Evolutionary conservation across 2,888 invertebrate species (phyloP).

Genomic region (Nomada goodeniana): DNA sequence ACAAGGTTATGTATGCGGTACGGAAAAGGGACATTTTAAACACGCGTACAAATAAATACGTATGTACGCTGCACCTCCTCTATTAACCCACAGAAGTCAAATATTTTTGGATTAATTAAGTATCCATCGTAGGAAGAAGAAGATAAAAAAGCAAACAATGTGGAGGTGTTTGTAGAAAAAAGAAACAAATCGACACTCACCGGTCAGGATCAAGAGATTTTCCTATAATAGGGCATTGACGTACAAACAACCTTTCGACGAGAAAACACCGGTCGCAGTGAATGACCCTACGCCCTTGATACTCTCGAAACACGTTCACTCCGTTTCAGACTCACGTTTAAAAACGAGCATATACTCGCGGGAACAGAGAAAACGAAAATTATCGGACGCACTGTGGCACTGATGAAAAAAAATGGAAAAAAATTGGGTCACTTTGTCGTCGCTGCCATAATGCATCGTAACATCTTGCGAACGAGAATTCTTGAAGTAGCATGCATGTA

Average conservation of each 20-base stretch:
- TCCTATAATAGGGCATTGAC: constrained; percentile 27
- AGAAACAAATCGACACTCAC: not conserved
- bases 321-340: constrained; percentile 25
- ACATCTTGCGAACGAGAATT: constrained; percentile 13
- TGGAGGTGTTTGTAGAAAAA: not conserved
- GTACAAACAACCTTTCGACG: constrained; percentile 33
- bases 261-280: constrained; percentile 53
- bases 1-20: not conserved
- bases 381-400: not conserved
- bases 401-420: constrained; percentile 11
- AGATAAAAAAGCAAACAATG: not conserved
- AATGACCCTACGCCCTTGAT: constrained; percentile 58
- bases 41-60: too few relatives aligned
- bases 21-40: not conserved
- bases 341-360: constrained; percentile 10
- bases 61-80: not conserved
- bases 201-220: constrained; percentile 19
- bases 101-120: not conserved
- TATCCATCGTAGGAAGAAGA: not conserved
- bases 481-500: constrained; percentile 12
- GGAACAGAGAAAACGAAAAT: not conserved
- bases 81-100: not conserved
- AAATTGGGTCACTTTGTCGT: constrained; percentile 30
- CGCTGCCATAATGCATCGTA: constrained; percentile 5
- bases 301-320: constrained; percentile 29